Percentiles rank a stretch among this genome's conserved stretches.
These are phyloP conservation scores for Felis chaus DNA, from an alignment of 2,113 vertebrate genomes.

Conservation along the genomic window DNA sequence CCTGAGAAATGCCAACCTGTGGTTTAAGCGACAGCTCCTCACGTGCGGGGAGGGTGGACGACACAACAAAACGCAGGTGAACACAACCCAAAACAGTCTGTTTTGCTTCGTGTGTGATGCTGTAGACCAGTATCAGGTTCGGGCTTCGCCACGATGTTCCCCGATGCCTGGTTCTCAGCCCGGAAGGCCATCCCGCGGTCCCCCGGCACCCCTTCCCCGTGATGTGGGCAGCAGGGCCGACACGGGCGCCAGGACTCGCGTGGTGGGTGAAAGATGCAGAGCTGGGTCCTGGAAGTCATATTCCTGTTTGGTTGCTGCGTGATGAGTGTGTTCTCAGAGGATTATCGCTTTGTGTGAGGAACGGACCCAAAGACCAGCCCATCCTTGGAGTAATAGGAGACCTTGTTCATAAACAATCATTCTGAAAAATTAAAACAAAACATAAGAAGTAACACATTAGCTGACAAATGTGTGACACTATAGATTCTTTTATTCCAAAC, in stretches of 20 bases:
- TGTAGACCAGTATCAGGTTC: accelerated
- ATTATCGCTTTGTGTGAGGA: not conserved
- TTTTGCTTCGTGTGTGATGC: accelerated
- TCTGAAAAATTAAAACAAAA: not conserved
- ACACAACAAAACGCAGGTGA: accelerated
- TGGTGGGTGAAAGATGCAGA: not conserved
- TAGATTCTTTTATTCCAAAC: not conserved
- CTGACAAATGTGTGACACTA: not conserved
- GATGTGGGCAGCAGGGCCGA: accelerated
- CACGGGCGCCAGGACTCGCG: not conserved
- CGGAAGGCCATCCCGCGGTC: accelerated
- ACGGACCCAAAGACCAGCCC: not conserved
- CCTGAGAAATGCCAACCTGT: not conserved
- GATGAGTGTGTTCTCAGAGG: not conserved
- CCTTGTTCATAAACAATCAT: not conserved
- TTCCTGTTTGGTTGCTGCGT: not conserved
- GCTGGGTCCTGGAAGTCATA: not conserved
- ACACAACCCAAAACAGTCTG: accelerated
- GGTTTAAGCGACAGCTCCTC: not conserved
- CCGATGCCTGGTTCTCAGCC: accelerated
- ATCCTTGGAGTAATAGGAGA: not conserved
- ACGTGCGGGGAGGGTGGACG: accelerated
- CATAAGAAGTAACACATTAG: not conserved
- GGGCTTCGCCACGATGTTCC: too few relatives aligned
- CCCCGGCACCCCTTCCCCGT: accelerated